These are phyloP conservation scores for Ceratosolen solmsi DNA, from an alignment of 1,140 invertebrate genomes.

Conservation along the genomic window DNA sequence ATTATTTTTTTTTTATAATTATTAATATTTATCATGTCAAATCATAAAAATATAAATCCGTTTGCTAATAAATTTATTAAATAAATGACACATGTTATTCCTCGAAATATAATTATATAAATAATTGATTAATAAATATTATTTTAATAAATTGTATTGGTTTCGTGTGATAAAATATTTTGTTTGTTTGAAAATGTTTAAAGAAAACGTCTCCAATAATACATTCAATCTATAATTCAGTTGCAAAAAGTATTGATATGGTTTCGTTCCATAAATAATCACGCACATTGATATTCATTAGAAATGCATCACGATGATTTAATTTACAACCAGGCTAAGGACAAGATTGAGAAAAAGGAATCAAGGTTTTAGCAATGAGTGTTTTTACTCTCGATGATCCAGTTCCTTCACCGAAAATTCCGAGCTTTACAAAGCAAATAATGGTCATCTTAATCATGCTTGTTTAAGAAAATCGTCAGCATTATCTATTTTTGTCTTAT, in stretches of 20 bases:
- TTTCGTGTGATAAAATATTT: too few relatives aligned
- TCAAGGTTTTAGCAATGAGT: slow-evolving; percentile 41
- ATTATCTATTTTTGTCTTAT: slow-evolving; percentile 23
- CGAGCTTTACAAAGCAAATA: background rate
- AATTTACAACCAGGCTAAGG: slow-evolving; percentile 51
- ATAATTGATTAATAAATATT: too few relatives aligned
- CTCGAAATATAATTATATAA: too few relatives aligned
- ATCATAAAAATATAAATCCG: too few relatives aligned
- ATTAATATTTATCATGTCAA: too few relatives aligned
- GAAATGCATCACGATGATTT: slow-evolving; percentile 44
- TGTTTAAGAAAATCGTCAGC: slow-evolving; percentile 1
- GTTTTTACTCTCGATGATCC: slow-evolving; percentile 30
- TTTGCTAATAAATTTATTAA: too few relatives aligned
- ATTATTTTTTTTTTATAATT: too few relatives aligned
- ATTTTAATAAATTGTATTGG: too few relatives aligned
- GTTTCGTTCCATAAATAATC: slow-evolving; percentile 21
- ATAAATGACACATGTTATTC: too few relatives aligned
- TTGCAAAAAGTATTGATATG: background rate
- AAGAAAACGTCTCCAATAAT: too few relatives aligned
- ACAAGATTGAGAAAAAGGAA: slow-evolving; percentile 39
- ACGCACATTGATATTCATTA: slow-evolving; percentile 40
- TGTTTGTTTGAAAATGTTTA: too few relatives aligned
- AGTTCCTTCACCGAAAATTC: slow-evolving; percentile 35
- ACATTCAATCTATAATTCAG: too few relatives aligned
- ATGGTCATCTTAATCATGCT: background rate